These are phyloP conservation scores for Philhelius pedissequus DNA, from an alignment of 2,888 invertebrate species.

Conservation along the genomic window DNA sequence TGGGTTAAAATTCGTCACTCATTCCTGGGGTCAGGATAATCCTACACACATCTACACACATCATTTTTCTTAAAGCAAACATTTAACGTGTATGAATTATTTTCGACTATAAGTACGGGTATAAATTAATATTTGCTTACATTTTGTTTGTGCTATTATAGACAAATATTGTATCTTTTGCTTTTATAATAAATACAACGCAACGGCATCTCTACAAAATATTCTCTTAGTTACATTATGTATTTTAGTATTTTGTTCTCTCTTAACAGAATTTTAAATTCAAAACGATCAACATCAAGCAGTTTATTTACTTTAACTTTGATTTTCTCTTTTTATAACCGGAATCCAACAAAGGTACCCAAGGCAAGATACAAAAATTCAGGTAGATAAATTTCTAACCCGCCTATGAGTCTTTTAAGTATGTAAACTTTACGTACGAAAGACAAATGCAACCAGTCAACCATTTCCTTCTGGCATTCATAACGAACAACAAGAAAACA, in stretches of 20 bases:
- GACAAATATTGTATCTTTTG: too few species aligned
- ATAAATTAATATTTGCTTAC: too few species aligned
- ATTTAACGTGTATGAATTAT: too few species aligned
- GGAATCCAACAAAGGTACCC: constrained; percentile 48
- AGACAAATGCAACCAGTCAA: constrained; percentile 62
- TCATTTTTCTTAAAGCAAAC: too few species aligned
- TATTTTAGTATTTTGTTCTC: background rate
- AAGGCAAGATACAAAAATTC: constrained; percentile 23
- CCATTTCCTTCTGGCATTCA: constrained; percentile 51
- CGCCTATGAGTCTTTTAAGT: constrained; percentile 43
- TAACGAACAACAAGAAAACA: constrained; percentile 13
- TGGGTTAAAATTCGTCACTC: too few species aligned
- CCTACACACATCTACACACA: too few species aligned
- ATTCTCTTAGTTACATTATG: constrained; percentile 28
- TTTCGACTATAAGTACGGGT: too few species aligned
- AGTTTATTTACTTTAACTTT: constrained; percentile 11
- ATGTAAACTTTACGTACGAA: constrained; percentile 29
- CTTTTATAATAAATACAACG: background rate
- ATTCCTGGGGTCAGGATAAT: too few species aligned
- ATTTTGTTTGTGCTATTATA: too few species aligned
- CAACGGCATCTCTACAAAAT: background rate
- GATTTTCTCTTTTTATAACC: constrained; percentile 57
- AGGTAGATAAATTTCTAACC: constrained; percentile 49
- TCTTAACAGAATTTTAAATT: constrained; percentile 4
- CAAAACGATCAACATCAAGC: constrained; percentile 1